Conservation (phyloP, 2,888 invertebrate genomes). For the Eupithecia centaureata region DNA sequence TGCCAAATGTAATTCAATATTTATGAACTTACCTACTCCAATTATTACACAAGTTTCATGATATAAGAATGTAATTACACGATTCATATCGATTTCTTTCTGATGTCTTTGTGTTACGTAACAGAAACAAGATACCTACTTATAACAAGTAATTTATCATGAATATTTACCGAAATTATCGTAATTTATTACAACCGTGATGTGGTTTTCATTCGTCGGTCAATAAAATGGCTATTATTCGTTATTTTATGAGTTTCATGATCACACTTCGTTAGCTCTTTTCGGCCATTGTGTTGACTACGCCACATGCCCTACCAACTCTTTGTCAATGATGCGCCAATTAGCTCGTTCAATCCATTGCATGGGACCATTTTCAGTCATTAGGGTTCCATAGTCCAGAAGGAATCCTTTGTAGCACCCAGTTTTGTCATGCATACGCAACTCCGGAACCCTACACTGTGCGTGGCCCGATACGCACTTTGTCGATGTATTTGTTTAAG, state of each 20-base stretch:
- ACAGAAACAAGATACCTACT: not conserved
- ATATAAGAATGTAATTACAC: not conserved
- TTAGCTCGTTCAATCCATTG: not conserved
- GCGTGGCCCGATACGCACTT: not conserved
- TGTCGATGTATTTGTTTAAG: not conserved
- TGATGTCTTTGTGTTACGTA: not conserved
- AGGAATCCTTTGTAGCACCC: too few relatives aligned
- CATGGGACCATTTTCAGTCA: not conserved
- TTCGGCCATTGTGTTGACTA: too few relatives aligned
- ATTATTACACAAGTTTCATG: slow-evolving; percentile 22
- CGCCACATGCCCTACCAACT: not conserved
- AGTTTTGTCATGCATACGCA: too few relatives aligned
- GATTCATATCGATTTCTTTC: not conserved
- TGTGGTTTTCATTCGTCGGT: not conserved
- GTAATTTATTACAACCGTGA: not conserved
- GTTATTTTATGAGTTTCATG: not conserved
- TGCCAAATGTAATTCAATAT: slow-evolving; percentile 61
- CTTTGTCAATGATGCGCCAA: not conserved
- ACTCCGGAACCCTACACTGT: not conserved
- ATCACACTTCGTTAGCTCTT: not conserved
- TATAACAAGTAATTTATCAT: not conserved
- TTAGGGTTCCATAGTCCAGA: not conserved
- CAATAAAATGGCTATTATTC: not conserved
- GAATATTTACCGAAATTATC: not conserved
- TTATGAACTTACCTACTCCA: slow-evolving; percentile 28